Evolutionary conservation across 2,113 vertebrate species (phyloP).

Genomic region (Puma concolor): DNA sequence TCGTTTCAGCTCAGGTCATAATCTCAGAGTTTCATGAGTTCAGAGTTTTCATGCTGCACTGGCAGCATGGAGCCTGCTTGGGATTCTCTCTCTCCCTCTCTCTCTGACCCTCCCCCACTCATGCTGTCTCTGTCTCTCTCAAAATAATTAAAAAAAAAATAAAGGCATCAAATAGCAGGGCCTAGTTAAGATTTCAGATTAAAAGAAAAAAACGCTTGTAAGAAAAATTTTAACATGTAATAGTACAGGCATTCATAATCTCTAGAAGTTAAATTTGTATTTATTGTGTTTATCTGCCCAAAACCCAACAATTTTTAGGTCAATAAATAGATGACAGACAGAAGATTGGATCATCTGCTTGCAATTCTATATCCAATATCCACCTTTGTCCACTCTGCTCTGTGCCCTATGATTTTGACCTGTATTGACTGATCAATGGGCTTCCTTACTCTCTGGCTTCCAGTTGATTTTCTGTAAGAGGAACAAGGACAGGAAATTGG

Average conservation of each 20-base stretch:
- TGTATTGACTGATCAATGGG: neutral
- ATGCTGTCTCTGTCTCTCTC: no score
- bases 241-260: neutral
- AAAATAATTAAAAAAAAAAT: no score
- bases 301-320: neutral
- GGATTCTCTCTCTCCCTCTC: no score
- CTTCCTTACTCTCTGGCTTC: neutral
- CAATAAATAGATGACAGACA: neutral
- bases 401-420: neutral
- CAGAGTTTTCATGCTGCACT: no score
- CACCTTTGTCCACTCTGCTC: neutral
- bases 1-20: no score
- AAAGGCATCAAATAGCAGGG: neutral
- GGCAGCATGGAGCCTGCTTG: no score
- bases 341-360: neutral
- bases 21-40: no score
- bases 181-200: neutral
- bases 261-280: neutral
- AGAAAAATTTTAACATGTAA: neutral
- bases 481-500: neutral
- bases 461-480: neutral
- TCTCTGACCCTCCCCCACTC: no score
- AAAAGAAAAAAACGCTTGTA: neutral
- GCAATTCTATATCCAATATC: neutral
- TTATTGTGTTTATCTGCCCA: neutral